Conservation (phyloP, 2,797 vertebrate species). For the Pyrocephalus nanus region DNA sequence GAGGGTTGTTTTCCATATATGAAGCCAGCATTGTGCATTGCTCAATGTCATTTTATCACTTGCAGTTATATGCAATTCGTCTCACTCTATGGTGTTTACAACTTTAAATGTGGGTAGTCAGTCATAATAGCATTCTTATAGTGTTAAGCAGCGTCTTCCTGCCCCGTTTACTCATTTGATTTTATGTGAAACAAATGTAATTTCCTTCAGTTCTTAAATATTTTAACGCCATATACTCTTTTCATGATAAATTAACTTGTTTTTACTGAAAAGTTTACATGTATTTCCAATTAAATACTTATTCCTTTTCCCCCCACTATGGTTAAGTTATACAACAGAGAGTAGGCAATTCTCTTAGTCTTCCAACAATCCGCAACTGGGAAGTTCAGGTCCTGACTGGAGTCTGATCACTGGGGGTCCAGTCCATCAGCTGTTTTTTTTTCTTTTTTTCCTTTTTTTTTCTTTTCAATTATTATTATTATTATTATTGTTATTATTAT, state of each 20-base stretch:
- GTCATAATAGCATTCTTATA: conserved; percentile 15
- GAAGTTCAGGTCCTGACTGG: not conserved
- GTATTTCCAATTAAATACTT: not conserved
- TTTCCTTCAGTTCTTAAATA: not conserved
- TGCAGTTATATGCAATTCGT: not conserved
- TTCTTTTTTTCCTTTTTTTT: too few species aligned
- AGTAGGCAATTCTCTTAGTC: not conserved
- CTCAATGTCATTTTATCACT: not conserved
- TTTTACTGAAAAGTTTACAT: not conserved
- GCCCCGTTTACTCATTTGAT: not conserved
- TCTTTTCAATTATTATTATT: too few species aligned
- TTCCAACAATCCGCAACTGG: not conserved
- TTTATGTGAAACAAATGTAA: conserved; percentile 10
- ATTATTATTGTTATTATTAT: too few species aligned
- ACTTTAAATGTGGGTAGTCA: not conserved
- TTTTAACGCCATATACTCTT: not conserved
- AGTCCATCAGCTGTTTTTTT: not conserved
- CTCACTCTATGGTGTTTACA: not conserved
- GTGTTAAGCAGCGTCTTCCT: conserved; percentile 16
- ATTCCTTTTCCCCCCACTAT: not conserved
- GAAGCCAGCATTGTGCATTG: not conserved
- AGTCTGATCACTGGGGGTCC: not conserved
- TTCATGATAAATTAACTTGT: not conserved
- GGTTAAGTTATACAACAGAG: not conserved
- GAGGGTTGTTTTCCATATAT: not conserved